Evolutionary conservation across 2,888 invertebrate species (phyloP), one percentile per base, ranked within the genome.

Genomic region (Flexamia atlantica): DNA sequence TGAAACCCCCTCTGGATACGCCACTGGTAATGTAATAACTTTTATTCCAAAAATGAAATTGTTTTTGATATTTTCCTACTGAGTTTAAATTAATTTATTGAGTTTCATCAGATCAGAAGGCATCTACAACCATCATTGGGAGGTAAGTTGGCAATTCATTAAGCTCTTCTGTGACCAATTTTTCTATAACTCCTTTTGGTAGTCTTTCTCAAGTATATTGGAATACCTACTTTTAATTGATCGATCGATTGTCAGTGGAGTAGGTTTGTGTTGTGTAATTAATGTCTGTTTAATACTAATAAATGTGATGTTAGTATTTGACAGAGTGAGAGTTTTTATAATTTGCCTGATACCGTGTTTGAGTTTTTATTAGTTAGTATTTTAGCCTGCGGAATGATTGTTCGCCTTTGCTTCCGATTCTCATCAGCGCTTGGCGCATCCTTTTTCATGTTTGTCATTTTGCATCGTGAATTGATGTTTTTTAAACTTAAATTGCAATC

Each of bases 321-420:
- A 53, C 53, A 23, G 20, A 23, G 23, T 30, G 30, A 28, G 64
- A 64, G 64, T 72, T 32, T 28, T 72, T 68, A 68, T 32, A 72
- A 72, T 20, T 36, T 72, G 72, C 72, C 72, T 72, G 72, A 36
- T 20, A 23, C 25, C 40, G 72, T 36, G 72, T 36, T n/a, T 32
- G 30, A 32, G 12, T 4, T 28, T 40, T 72, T 40, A 20, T 68
- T 68, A 68, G 68, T 68, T 30, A 14, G 72, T 40, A 72, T 72
- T 36, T 23, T 20, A 23, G 72, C 72, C 40, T 40, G 40, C 72
- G 25, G 72, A 72, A 72, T 72, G 72, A 40, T 20, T 40, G 72
- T 72, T 72, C 72, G n/a, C 72, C 20, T 72, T 72, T 36, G 72
- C 72, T 72, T 72, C 40, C 20, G 40, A 64, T 64, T 28, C 14